Conservation (phyloP, 2,797 vertebrate genomes). For the Odontamblyopus lacepedii region DNA sequence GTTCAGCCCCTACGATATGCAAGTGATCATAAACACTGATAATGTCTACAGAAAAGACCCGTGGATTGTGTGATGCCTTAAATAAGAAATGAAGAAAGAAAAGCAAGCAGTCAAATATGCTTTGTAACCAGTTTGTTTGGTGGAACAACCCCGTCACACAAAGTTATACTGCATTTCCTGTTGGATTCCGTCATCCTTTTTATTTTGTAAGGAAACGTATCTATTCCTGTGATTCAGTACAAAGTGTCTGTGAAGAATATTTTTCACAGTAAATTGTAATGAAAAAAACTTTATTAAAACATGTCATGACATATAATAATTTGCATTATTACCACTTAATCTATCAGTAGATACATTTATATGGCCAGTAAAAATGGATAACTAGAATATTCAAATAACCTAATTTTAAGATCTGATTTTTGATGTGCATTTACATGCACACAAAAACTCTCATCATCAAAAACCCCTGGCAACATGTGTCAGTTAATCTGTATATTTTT, state of each 20-base stretch:
- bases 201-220: conserved; percentile 6
- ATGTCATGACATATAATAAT: background rate
- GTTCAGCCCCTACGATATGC: conserved; percentile 24
- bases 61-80: conserved; percentile 17
- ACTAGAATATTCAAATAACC: no score
- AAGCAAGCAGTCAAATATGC: background rate
- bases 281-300: background rate
- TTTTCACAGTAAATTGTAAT: background rate
- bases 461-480: no score
- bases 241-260: background rate
- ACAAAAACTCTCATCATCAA: no score
- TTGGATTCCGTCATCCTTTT: background rate
- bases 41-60: conserved; percentile 24
- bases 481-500: no score
- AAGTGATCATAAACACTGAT: conserved; percentile 46
- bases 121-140: background rate
- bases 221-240: conserved; percentile 5
- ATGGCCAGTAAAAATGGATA: no score
- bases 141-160: background rate
- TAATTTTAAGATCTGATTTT: no score
- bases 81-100: conserved; percentile 29
- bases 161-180: background rate
- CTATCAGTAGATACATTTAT: background rate
- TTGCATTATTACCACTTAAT: background rate
- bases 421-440: no score